phyloP scores from a whole-genome alignment of 2,113 vertebrate genomes.

The Ondatra zibethicus region DNA sequence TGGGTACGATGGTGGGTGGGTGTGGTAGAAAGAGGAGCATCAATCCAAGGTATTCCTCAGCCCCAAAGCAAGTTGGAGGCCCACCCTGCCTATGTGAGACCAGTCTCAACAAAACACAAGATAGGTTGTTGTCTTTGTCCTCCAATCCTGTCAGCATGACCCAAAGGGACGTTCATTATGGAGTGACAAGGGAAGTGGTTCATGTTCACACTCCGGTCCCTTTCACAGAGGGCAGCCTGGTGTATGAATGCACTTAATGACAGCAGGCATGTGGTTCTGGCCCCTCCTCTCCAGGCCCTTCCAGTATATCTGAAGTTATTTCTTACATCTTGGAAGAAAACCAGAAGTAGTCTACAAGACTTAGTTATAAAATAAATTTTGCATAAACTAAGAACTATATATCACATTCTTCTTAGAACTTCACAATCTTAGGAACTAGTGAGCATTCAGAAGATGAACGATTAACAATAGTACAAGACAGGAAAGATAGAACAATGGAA shows the following conservation, averaged over 20 bases:
- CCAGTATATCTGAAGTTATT: not conserved
- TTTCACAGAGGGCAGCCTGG: not conserved
- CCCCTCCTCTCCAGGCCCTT: not conserved
- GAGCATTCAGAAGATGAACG: not conserved
- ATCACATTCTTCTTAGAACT: not conserved
- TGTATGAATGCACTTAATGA: slow-evolving; percentile 41
- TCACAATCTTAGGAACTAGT: slow-evolving; percentile 17
- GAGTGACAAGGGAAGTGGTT: not conserved
- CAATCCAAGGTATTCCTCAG: not conserved
- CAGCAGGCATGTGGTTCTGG: not conserved
- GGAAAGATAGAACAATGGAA: not conserved
- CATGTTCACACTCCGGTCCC: not conserved
- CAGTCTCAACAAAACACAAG: not conserved
- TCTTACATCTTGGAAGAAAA: slow-evolving; percentile 23
- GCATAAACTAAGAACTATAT: not conserved
- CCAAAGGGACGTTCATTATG: not conserved
- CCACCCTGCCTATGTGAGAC: not conserved
- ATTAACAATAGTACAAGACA: not conserved
- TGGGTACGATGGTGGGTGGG: not conserved
- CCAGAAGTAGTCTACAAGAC: not conserved
- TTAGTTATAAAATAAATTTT: slow-evolving; percentile 17
- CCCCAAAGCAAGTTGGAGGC: not conserved
- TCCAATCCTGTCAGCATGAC: not conserved
- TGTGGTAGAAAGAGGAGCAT: not conserved
- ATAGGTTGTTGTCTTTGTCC: not conserved